phyloP scores from a whole-genome alignment of 2,888 invertebrate species.

The Julus scanicus region DNA sequence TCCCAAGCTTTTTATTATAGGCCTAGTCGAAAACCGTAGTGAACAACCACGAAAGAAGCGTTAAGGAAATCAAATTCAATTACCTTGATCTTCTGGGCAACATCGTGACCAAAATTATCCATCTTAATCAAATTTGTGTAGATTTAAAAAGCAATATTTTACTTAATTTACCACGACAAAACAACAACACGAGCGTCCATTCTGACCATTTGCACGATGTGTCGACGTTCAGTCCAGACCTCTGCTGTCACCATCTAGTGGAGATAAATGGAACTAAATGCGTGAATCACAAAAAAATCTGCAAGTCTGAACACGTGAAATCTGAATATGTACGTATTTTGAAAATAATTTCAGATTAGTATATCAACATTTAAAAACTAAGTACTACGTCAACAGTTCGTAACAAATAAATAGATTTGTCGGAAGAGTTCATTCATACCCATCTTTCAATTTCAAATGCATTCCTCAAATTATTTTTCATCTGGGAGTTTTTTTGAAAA shows the following conservation, averaged over 20 bases:
- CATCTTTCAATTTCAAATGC: too few species aligned
- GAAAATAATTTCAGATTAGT: too few species aligned
- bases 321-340: too few species aligned
- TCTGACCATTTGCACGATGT: neutral
- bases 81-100: conserved; percentile 55
- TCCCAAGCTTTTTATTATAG: neutral
- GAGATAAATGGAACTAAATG: neutral
- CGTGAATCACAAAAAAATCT: too few species aligned
- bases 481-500: too few species aligned
- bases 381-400: too few species aligned
- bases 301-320: too few species aligned
- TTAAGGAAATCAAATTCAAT: neutral
- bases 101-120: conserved; percentile 55
- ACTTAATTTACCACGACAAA: neutral
- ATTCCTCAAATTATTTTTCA: too few species aligned
- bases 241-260: neutral
- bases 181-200: neutral
- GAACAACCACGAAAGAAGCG: neutral
- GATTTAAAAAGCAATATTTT: neutral
- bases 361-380: too few species aligned
- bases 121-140: neutral
- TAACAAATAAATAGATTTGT: too few species aligned
- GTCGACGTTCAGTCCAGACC: neutral
- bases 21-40: neutral
- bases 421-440: too few species aligned